Percentiles rank a stretch among this genome's conserved stretches.
These are phyloP conservation scores for Eupeodes latifasciatus DNA, from an alignment of 2,888 invertebrate genomes.

Conservation along the genomic window DNA sequence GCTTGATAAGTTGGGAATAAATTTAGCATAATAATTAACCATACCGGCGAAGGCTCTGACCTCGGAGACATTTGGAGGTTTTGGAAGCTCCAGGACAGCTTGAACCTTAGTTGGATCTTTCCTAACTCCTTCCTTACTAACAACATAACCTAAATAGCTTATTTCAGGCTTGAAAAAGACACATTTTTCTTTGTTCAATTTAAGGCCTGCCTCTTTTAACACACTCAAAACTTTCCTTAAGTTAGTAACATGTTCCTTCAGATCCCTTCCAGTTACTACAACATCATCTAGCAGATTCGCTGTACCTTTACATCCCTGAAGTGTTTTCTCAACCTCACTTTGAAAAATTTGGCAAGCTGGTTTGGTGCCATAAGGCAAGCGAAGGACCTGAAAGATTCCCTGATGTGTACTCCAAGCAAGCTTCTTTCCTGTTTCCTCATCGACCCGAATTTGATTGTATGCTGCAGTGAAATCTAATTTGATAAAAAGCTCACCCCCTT, in stretches of 20 bases:
- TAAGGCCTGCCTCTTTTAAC: slow-evolving; percentile 9
- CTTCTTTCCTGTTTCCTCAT: slow-evolving; percentile 6
- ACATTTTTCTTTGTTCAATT: no score
- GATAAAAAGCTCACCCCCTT: neutral
- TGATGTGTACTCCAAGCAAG: slow-evolving; percentile 8
- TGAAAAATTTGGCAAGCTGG: neutral
- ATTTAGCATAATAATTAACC: no score
- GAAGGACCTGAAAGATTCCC: neutral
- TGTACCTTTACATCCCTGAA: slow-evolving; percentile 6
- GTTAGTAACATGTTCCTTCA: neutral
- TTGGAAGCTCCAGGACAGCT: no score
- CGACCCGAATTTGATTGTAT: slow-evolving; percentile 16
- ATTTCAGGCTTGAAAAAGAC: no score
- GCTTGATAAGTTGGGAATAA: no score
- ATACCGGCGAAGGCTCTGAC: no score
- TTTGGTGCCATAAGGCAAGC: neutral
- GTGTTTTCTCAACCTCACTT: neutral
- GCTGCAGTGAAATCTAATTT: slow-evolving; percentile 21
- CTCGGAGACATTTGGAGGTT: no score
- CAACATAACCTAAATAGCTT: no score
- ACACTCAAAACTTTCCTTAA: slow-evolving; percentile 20
- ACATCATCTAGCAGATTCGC: neutral
- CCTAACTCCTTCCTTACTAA: no score
- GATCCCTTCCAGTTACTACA: neutral
- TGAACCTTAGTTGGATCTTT: no score